Evolutionary conservation across 2,888 invertebrate genomes (phyloP), one percentile per base, ranked within the genome.

Genomic region (Cyrtodaria siliqua): DNA sequence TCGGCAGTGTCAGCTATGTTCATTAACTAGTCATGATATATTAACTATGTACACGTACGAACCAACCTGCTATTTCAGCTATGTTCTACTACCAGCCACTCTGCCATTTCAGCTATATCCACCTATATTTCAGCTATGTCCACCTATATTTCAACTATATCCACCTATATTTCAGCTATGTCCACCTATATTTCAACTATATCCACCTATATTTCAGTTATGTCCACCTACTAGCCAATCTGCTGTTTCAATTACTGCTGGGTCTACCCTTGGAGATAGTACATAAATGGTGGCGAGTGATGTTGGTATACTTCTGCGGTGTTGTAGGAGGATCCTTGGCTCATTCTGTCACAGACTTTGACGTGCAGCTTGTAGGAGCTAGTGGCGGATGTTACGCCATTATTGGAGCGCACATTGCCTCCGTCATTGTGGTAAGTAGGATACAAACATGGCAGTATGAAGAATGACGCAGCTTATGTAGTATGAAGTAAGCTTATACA

Each of bases 251-350:
- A 93, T 94, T 99, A 72, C 95, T 98, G 92, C 95, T 99, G 69
- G 99, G 99, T 0, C 95, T 98, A 12, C 98, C 99, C 0, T 93
- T 99, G 76, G 99, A 99, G 93, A 96, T 99, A 95, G 98, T 99
- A 0, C 99, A 99, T 93, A 95, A 96, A 83, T 97, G 97, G 96
- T 98, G 98, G 97, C 94, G 99, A 57, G 96, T 99, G 6, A 94
- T 96, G 0, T 78, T 93, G 18, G 91, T 94, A 16, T 94, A 94
- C 80, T 62, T 92, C 3, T 85, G 92, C 40, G 93, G 93, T 1
- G 93, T 93, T 20, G 87, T 93, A 14, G 93, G 92, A 73, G 94
- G 94, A 18, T 93, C 94, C 1, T 82, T 94, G 26, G 92, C 93
- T 23, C 93, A 94, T 38, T 93, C 94, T 0, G 87, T 94, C 6